These are phyloP conservation scores for Ormyrus nitidulus DNA, from an alignment of 2,888 invertebrate genomes.

Conservation along the genomic window DNA sequence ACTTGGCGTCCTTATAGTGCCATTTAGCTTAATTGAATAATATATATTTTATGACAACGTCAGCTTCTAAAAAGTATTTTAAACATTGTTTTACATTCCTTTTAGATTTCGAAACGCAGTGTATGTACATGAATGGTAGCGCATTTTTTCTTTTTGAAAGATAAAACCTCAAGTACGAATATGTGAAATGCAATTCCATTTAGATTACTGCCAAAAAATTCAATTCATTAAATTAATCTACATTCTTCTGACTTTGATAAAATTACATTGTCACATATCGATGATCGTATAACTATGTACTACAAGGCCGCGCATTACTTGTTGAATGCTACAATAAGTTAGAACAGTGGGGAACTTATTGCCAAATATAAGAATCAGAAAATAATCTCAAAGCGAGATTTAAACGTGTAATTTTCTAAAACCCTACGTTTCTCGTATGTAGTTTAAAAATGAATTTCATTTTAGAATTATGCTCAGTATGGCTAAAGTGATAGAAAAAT, in stretches of 20 bases:
- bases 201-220: background rate
- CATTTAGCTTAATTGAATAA: conserved; percentile 5
- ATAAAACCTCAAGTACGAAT: conserved; percentile 18
- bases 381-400: conserved; percentile 35
- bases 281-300: conserved; percentile 25
- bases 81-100: background rate
- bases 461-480: conserved; percentile 19
- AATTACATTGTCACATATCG: conserved; percentile 5
- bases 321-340: conserved; percentile 25
- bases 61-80: background rate
- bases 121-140: background rate
- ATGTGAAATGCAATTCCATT: conserved; percentile 32
- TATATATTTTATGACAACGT: conserved; percentile 16
- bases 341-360: conserved; percentile 20
- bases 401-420: background rate
- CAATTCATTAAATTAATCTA: background rate
- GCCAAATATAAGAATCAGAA: conserved; percentile 39
- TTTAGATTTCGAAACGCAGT: background rate
- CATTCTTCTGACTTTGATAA: background rate
- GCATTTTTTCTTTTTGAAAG: no score
- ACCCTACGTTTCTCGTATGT: conserved; percentile 5
- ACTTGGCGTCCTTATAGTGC: conserved; percentile 43
- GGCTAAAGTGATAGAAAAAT: conserved; percentile 35
- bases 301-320: conserved; percentile 44
- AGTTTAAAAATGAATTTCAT: conserved; percentile 13